Conservation (phyloP, 1,140 invertebrate genomes). For the Gonioctena quinquepunctata region DNA sequence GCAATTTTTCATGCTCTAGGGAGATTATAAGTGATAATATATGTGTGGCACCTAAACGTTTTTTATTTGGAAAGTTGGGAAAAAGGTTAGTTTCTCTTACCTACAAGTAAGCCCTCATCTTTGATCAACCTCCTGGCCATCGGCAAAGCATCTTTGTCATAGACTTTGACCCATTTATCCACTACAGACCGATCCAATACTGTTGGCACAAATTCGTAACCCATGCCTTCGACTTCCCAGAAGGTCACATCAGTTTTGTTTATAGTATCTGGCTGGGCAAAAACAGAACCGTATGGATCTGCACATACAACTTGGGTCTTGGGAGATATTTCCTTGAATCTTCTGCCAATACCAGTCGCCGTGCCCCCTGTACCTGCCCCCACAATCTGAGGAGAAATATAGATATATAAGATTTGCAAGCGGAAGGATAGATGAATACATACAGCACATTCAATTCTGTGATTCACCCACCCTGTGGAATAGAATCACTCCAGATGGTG, state of each 20-base stretch:
- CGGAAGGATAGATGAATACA: too few relatives aligned
- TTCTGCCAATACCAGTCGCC: slow-evolving; percentile 81
- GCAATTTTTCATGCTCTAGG: too few relatives aligned
- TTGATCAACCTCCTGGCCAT: slow-evolving; percentile 84
- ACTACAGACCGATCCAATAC: slow-evolving; percentile 79
- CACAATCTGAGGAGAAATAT: slow-evolving; percentile 62
- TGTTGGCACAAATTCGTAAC: slow-evolving; percentile 95
- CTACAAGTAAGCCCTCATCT: slow-evolving; percentile 92
- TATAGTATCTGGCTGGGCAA: slow-evolving; percentile 73
- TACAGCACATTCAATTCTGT: too few relatives aligned
- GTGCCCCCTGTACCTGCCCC: slow-evolving; percentile 93
- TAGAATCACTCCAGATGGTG: too few relatives aligned
- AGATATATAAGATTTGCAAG: too few relatives aligned
- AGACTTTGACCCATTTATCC: slow-evolving; percentile 86
- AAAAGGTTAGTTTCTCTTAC: too few relatives aligned
- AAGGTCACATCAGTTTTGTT: slow-evolving; percentile 68
- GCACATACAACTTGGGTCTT: slow-evolving; percentile 75
- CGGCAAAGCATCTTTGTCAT: slow-evolving; percentile 78
- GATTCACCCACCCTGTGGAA: too few relatives aligned
- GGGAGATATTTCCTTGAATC: slow-evolving; percentile 78
- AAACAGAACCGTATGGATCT: slow-evolving; percentile 85
- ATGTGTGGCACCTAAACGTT: too few relatives aligned
- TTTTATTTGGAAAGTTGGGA: too few relatives aligned
- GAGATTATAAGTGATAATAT: too few relatives aligned
- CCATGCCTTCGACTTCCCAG: slow-evolving; percentile 84